Evolutionary conservation across 2,113 vertebrate genomes (phyloP), one percentile per base, ranked within the genome.

Genomic region (Nibea albiflora): DNA sequence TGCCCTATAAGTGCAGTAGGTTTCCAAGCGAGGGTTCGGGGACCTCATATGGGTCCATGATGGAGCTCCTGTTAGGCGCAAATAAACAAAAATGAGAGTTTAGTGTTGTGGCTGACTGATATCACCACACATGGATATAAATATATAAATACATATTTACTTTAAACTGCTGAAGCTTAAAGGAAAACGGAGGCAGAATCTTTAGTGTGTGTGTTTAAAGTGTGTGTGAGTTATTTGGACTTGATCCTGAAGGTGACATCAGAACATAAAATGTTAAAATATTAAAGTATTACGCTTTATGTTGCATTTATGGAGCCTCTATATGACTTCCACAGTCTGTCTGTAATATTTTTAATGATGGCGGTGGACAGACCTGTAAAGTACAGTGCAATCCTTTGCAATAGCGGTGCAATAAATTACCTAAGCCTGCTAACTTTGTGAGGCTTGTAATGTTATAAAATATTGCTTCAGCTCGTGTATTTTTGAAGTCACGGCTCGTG

Each of bases 11-110:
- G 87, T 81, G 85, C 78, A 64, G 50, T 26, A 39, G 71, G 67
- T 85, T 73, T 20, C 71, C 76, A 90, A 83, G 39, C 79, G 67
- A 22, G 47, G 84, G 78, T 85, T 22, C 50, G 76, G 56, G 72
- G 84, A 83, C 81, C 65, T 57, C 26, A 39, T 20, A 22, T 1
- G 44, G 66, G 88, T 53, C 57, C 76, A 50, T 12, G 47, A 42
- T 75, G 64, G 60, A 84, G 58, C 73, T 28, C 71, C 31, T 2
- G 1, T 35, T 46, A 65, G 76, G 58, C 42, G 44, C 8, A 15
- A 7, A 9, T 28, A 49, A 65, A 73, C 44, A 26, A 1, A 26
- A 26, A n/a, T 26, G 24, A 17, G 3, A 10, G 52, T 54, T 73
- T 56, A 14, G 46, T 39, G 2, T 5, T 60, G 22, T 49, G 19